A percentile compares a stretch with the other conserved stretches of the same genome.
These are phyloP conservation scores for Auanema freiburgensis DNA, from an alignment of 2,888 invertebrate genomes.

Conservation along the genomic window DNA sequence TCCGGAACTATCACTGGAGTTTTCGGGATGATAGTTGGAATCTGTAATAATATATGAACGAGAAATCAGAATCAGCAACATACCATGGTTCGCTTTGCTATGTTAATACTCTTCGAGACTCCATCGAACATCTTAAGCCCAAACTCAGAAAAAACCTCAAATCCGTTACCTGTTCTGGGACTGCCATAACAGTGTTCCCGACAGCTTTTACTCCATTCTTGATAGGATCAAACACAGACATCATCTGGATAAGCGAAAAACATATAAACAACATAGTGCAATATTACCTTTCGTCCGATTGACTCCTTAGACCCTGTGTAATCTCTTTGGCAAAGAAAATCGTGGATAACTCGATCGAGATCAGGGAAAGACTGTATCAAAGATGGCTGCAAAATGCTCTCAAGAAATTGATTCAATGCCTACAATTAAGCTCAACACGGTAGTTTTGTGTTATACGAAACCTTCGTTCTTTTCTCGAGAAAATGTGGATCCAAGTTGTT, in stretches of 20 bases:
- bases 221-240: constrained; percentile 77
- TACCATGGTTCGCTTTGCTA: constrained; percentile 68
- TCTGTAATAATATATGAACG: constrained; percentile 1
- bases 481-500: constrained; percentile 82
- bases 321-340: constrained; percentile 62
- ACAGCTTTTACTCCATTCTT: constrained; percentile 79
- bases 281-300: constrained; percentile 45
- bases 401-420: constrained; percentile 38
- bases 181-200: constrained; percentile 78
- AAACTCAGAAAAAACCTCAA: background rate
- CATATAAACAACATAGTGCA: background rate
- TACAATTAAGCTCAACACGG: background rate
- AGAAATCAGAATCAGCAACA: constrained; percentile 3
- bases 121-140: constrained; percentile 74
- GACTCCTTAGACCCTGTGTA: constrained; percentile 46
- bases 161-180: constrained; percentile 77
- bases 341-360: constrained; percentile 66
- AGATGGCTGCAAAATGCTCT: constrained; percentile 71
- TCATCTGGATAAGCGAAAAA: constrained; percentile 63
- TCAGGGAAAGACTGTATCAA: constrained; percentile 73
- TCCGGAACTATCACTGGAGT: constrained; percentile 37
- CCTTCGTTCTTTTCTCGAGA: constrained; percentile 79
- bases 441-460: background rate
- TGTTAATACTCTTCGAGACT: constrained; percentile 80
- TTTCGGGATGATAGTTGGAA: constrained; percentile 5